Percentiles rank a stretch among this genome's conserved stretches.
phyloP scores from a whole-genome alignment of 1,140 invertebrate genomes.

The Heliconius hewitsoni region DNA sequence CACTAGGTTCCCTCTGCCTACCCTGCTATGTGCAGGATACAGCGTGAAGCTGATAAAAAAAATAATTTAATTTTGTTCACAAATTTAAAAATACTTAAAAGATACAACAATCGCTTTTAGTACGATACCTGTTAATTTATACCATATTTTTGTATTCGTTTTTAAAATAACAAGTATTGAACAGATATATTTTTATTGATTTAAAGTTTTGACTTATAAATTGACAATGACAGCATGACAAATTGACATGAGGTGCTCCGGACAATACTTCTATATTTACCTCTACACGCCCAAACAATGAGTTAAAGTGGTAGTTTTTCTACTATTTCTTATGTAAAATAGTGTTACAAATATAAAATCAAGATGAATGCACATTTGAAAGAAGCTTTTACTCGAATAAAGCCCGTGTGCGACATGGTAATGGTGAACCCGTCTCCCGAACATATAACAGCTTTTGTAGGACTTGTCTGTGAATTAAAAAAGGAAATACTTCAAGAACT shows the following conservation, averaged over 20 bases:
- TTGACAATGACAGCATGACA: neutral
- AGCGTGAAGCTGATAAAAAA: no score
- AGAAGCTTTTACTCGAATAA: slow-evolving; percentile 71
- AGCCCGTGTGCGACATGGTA: slow-evolving; percentile 79
- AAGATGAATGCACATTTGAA: slow-evolving; percentile 66
- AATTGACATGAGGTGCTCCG: neutral
- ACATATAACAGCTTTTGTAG: slow-evolving; percentile 54
- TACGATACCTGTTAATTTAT: neutral
- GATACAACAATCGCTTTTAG: neutral
- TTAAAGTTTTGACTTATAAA: neutral
- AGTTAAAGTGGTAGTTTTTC: slow-evolving; percentile 12
- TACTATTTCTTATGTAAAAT: neutral
- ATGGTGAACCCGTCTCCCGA: slow-evolving; percentile 71
- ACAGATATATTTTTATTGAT: neutral
- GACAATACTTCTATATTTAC: neutral
- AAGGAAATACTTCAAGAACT: slow-evolving; percentile 74
- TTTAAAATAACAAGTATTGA: neutral
- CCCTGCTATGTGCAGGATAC: no score
- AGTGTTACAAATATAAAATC: neutral
- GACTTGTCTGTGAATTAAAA: slow-evolving; percentile 58
- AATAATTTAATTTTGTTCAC: no score
- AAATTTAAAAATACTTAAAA: no score
- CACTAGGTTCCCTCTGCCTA: no score
- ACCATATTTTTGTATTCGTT: no score
- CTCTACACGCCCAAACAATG: slow-evolving; percentile 8